These are phyloP conservation scores for Sialia sialis DNA, from an alignment of 2,113 vertebrate species.

Conservation along the genomic window DNA sequence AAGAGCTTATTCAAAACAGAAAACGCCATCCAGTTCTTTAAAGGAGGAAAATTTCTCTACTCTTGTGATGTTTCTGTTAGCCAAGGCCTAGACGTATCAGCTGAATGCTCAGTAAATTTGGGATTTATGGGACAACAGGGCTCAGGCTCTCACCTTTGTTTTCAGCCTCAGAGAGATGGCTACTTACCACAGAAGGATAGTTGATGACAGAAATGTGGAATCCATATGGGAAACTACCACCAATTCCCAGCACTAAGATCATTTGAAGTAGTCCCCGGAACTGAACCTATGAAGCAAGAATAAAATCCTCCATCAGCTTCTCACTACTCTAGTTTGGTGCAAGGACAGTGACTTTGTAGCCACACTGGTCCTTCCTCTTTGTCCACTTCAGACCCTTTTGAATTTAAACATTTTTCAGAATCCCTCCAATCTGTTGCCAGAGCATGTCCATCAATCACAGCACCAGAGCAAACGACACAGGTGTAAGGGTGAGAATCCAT, in stretches of 20 bases:
- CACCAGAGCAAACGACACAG: background rate
- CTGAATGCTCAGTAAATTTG: background rate
- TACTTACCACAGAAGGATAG: constrained; percentile 79
- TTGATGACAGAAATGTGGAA: constrained; percentile 81
- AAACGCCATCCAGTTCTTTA: background rate
- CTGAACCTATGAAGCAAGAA: constrained; percentile 44
- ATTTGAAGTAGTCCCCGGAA: constrained; percentile 58
- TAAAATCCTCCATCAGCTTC: background rate
- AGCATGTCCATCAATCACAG: background rate
- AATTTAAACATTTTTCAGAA: background rate
- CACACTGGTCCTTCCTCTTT: background rate
- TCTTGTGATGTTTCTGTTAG: background rate
- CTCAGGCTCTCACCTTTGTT: background rate
- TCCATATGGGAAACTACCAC: constrained; percentile 85
- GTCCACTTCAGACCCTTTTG: background rate
- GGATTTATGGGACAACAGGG: background rate
- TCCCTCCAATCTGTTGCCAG: background rate
- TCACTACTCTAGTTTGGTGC: background rate
- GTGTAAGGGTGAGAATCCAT: background rate
- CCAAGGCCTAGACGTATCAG: background rate
- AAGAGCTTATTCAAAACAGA: background rate
- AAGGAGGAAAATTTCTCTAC: background rate
- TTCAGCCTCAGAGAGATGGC: background rate
- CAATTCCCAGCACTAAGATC: constrained; percentile 78
- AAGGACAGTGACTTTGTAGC: background rate